A percentile compares a stretch with the other conserved stretches of the same genome.
Evolutionary conservation across 1,140 invertebrate genomes (phyloP).

Genomic region (Conopomorpha cramerella): DNA sequence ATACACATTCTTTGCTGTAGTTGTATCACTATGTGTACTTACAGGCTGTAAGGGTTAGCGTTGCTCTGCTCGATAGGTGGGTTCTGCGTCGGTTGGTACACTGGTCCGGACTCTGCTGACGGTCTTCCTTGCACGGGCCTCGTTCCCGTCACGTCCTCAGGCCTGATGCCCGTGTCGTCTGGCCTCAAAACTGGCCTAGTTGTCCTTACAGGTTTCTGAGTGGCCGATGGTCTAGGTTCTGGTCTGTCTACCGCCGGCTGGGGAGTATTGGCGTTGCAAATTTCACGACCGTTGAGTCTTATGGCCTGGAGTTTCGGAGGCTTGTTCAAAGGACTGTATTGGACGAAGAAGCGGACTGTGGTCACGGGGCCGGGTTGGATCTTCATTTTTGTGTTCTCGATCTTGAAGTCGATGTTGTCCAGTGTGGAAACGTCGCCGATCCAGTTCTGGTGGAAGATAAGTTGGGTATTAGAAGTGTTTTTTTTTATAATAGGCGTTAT

Average conservation of each 20-base stretch:
- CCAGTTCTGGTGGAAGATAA: conserved; percentile 33
- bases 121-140: conserved; percentile 1
- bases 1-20: too few relatives aligned
- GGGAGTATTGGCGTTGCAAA: conserved; percentile 37
- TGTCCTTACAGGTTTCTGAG: too few relatives aligned
- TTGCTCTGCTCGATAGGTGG: conserved; percentile 5
- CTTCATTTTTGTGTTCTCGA: conserved; percentile 47
- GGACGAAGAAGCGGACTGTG: conserved; percentile 40
- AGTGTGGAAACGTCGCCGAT: conserved; percentile 40
- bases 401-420: conserved; percentile 47
- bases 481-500: conserved; percentile 1
- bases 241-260: conserved; percentile 13
- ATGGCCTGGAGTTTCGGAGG: conserved; percentile 29
- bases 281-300: conserved; percentile 40
- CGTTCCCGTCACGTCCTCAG: conserved; percentile 1
- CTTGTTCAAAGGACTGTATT: conserved; percentile 35
- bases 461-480: neutral
- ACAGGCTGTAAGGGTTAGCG: conserved; percentile 6
- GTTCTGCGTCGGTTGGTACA: conserved; percentile 4
- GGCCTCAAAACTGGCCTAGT: neutral
- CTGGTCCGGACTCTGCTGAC: neutral
- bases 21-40: too few relatives aligned
- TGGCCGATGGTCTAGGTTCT: neutral
- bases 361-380: conserved; percentile 41
- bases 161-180: neutral